Percentiles rank a stretch among this genome's conserved stretches.
Conservation (phyloP, 1,140 invertebrate genomes). For the Cylas formicarius region DNA sequence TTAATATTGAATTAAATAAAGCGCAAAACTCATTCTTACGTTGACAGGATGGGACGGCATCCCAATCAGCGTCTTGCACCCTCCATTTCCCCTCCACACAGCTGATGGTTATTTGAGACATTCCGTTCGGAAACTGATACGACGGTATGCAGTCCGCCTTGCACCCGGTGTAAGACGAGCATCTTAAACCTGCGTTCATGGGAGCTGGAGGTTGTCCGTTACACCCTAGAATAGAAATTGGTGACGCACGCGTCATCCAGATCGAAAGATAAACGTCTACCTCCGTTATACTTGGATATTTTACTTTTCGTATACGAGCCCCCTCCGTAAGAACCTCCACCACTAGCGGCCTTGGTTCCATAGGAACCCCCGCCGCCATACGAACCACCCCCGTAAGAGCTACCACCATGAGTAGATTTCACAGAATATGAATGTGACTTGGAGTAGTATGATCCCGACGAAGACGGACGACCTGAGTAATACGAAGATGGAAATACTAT, state of each 20-base stretch:
- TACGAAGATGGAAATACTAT: too few species aligned
- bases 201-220: slow-evolving; percentile 33
- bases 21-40: too few species aligned
- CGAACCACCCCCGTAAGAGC: not conserved
- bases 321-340: not conserved
- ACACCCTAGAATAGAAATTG: slow-evolving; percentile 27
- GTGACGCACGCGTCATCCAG: not conserved
- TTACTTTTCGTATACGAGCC: not conserved
- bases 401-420: not conserved
- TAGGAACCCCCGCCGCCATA: not conserved
- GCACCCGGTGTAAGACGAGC: slow-evolving; percentile 47
- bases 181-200: slow-evolving; percentile 42
- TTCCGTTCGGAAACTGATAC: slow-evolving; percentile 55
- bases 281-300: not conserved
- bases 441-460: too few species aligned
- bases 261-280: not conserved
- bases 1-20: not conserved
- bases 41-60: slow-evolving; percentile 52
- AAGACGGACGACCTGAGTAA: too few species aligned
- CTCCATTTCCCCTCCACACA: slow-evolving; percentile 53
- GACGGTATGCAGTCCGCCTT: slow-evolving; percentile 47
- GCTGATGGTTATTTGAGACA: slow-evolving; percentile 43
- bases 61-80: slow-evolving; percentile 45
- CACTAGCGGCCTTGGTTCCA: not conserved
- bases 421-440: not conserved